Evolutionary conservation across 2,797 vertebrate genomes (phyloP), one percentile per base, ranked within the genome.

Genomic region (Acrocephalus scirpaceus): DNA sequence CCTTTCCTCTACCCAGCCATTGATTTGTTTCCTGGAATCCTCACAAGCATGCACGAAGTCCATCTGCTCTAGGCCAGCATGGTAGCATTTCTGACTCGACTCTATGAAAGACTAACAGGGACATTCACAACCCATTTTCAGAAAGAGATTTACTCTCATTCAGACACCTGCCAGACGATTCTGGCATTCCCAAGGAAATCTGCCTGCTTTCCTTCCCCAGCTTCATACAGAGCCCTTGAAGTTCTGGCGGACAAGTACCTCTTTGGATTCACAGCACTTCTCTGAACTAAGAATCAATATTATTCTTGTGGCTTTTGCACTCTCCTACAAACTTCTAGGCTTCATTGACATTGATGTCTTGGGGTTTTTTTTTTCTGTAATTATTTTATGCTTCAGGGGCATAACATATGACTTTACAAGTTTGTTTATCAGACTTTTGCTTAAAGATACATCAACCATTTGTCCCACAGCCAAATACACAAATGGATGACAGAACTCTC

Each of bases 1-100:
- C 89, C 97, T 94, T 40, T 97, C 94, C 95, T 98, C 98, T 86
- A 99, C 98, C 99, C 99, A 99, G 25, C 12, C 82, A 96, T 99
- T 99, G 89, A 99, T 99, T 54, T 98, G 97, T 83, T 97, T 86
- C 61, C 99, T 98, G 66, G 97, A 97, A 5, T 94, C 94, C 42
- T 99, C 98, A 38, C 95, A 32, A 20, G 91, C 97, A 26, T 13
- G 9, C 5, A 7, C 3, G 23, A 99, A 99, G 94, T 99, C 98
- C 58, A 98, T 97, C 70, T 97, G 22, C 95, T 99, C 98, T 87
- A 99, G 95, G 62, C 98, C 98, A 22, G 98, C 98, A 0, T 91
- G 94, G 92, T 98, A 99, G 86, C 97, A 95, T 79, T 97, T 98
- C 94, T 94, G 94, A 88, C 98, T 98, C 1, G 75, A 97, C 6